Base-by-base conservation (phyloP, 2,797 vertebrate species). In the Bovichtus diacanthus region DNA sequence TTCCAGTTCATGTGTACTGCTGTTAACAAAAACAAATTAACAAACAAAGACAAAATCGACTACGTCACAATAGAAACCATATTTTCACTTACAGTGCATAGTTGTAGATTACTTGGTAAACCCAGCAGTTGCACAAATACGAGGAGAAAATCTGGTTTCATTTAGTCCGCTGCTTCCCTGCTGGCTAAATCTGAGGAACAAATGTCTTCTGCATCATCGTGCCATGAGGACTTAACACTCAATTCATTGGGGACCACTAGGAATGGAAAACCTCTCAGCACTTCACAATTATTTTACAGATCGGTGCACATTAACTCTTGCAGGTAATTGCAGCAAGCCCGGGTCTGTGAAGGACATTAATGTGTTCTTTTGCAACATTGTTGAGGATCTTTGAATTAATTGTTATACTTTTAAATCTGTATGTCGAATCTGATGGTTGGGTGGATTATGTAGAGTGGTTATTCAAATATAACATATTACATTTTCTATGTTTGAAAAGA, bases 231-330 rank as follows among this genome's bases (percentile, higher is more conserved):
- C 88, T 93, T 93, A 92, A 91, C 92, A 91, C 88, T 90, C 78
- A 82, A 89, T 81, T 83, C 93, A 88, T 25, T 67, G 71, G 91
- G 89, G 91, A 89, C 78, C 87, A 85, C 89, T 90, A 91, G 85
- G 83, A 85, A 90, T 79, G 84, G 75, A 88, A 93, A 92, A 84
- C 82, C 90, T 91, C 87, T 92, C 90, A 93, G 87, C 91, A 86
- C 90, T 92, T 91, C 78, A 80, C 82, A 87, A 90, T 92, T 90
- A 92, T 88, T 92, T 91, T 90, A 90, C 91, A 92, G 83, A 93
- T 93, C 86, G 76, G 82, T 80, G 87, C 89, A 91, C 87, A 75
- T 93, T 90, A 92, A 89, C 90, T 91, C 88, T 87, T 89, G 88
- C 90, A 92, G 87, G 88, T 93, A 93, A 94, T 92, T 92, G 75